Evolutionary conservation across 2,888 invertebrate species (phyloP), one percentile per base, ranked within the genome.

Genomic region (Coremacera marginata): DNA sequence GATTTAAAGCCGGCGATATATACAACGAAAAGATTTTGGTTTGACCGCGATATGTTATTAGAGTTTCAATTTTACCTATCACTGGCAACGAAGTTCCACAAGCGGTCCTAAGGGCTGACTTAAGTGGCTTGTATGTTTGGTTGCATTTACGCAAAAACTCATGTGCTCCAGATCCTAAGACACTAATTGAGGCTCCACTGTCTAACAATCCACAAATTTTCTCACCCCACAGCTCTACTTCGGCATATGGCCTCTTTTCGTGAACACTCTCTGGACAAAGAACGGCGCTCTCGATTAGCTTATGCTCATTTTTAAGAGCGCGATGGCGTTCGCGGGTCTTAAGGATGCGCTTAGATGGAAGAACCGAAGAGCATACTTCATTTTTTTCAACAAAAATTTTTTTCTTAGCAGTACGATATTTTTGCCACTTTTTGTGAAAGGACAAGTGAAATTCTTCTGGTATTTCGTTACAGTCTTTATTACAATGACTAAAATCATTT

Each of bases 221-320:
- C n/a, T 14, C 51, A 7, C 51, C 51, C 51, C 51, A 51, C 3
- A 51, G 51, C 7, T 51, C 51, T 16, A 51, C n/a, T 7, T 51
- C 51, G 3, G 51, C 51, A 51, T 51, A 51, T 7, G 7, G 51
- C 7, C 51, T 51, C 7, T 14, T 14, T 82, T 91, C 90, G 37
- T 84, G 85, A 31, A 83, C 84, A 57, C 83, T 90, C 90, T 78
- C 8, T 22, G 31, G 2, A 25, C 19, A n/a, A n/a, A 72, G 37
- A 22, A 60, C 3, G n/a, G 72, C 37, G 57, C 60, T 60, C 14
- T n/a, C 34, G 0, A 72, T 44, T 5, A 11, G 16, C 34, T 60
- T 72, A 22, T 72, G 44, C 7, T 60, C 60, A 5, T 34, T 37
- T 37, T 22, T 57, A 9, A 72, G 60, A 55, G 55, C 44, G 37